Conservation (phyloP, 2,113 vertebrate genomes). For the Ceuthmochares aereus region DNA sequence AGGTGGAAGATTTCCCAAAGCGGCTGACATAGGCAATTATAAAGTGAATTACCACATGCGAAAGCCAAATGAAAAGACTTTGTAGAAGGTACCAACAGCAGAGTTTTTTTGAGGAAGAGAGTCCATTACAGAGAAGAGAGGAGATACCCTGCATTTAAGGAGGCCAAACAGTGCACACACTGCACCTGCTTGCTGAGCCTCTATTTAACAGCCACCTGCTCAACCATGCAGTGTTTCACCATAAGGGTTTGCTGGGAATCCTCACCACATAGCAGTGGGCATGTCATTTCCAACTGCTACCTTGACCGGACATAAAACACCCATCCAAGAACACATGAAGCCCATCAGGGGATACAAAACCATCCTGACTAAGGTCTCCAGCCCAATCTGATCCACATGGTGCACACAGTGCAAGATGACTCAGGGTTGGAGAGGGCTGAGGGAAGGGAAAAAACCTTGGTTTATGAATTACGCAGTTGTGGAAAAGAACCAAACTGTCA, state of each 20-base stretch:
- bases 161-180: not conserved
- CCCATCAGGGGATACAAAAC: not conserved
- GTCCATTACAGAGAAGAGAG: not conserved
- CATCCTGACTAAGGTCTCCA: not conserved
- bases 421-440: not conserved
- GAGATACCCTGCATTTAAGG: not conserved
- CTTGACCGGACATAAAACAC: not conserved
- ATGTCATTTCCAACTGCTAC: rapidly evolving
- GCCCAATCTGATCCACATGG: not conserved
- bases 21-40: conserved; percentile 26
- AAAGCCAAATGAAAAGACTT: conserved; percentile 29
- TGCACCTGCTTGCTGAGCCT: not conserved
- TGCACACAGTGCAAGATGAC: not conserved
- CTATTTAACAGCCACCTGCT: not conserved
- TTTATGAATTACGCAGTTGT: not conserved
- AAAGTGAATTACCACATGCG: conserved; percentile 22
- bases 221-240: not conserved
- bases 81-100: not conserved
- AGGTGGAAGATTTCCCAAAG: conserved; percentile 53
- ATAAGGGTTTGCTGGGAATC: not conserved
- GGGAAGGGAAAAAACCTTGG: not conserved
- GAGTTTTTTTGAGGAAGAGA: not conserved
- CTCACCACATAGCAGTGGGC: not conserved
- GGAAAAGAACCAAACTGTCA: not conserved
- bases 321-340: rapidly evolving